phyloP scores from a whole-genome alignment of 2,888 invertebrate species.

The Eremobia ochroleuca region DNA sequence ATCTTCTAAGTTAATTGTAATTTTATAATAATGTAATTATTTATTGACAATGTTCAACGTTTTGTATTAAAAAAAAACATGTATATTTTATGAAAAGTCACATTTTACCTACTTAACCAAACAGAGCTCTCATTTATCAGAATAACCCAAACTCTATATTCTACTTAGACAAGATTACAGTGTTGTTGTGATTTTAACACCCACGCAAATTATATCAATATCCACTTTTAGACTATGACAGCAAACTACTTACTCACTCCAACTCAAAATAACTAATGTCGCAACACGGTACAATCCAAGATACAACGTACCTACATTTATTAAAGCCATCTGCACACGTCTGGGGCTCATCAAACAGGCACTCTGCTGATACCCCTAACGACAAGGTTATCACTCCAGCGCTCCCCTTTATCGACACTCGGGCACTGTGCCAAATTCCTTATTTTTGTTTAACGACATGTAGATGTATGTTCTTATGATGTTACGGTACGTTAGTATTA shows the following conservation, averaged over 20 bases:
- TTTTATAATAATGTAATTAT: not conserved
- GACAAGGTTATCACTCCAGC: conserved; percentile 58
- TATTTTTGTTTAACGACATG: conserved; percentile 42
- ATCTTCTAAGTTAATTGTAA: not conserved
- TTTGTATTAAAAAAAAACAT: not conserved
- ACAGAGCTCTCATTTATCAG: not conserved
- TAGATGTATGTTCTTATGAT: not conserved
- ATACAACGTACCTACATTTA: conserved; percentile 26
- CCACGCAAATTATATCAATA: conserved; percentile 1
- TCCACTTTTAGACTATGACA: not conserved
- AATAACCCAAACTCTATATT: not conserved
- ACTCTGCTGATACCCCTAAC: conserved; percentile 62
- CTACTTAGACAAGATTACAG: not conserved
- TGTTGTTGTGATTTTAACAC: not conserved
- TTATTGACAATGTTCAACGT: not conserved
- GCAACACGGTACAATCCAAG: conserved; percentile 1
- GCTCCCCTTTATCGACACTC: conserved; percentile 51
- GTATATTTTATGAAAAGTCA: not conserved
- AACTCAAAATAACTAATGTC: conserved; percentile 3
- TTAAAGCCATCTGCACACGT: conserved; percentile 44
- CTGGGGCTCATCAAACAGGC: conserved; percentile 58
- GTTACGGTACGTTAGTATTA: too few relatives aligned
- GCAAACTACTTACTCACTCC: not conserved
- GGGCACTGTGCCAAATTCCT: conserved; percentile 60
- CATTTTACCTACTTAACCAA: not conserved